phyloP scores from a whole-genome alignment of 2,888 invertebrate genomes.

The Phragmatobia fuliginosa region DNA sequence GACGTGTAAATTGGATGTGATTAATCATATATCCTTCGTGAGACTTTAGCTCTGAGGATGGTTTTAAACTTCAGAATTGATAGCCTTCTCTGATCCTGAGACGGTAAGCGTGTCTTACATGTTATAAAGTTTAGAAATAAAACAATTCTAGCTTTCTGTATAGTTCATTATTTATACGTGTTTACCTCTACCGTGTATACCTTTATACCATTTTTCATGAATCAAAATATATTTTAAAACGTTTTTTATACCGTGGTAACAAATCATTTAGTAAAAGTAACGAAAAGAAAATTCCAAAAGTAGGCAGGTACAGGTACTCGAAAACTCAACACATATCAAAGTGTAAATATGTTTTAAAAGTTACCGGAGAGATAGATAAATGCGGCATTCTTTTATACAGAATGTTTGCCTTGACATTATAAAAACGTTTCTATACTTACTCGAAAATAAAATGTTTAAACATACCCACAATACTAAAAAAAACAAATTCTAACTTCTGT shows the following conservation, averaged over 20 bases:
- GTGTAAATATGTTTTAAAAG: neutral
- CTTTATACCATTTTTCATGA: too few relatives aligned
- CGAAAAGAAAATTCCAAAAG: neutral
- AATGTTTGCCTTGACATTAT: neutral
- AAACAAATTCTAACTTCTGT: neutral
- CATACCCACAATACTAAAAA: constrained; percentile 7
- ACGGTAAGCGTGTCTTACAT: neutral
- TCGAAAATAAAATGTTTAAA: neutral
- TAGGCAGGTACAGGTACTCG: neutral
- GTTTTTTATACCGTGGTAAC: neutral
- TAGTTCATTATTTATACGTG: too few relatives aligned
- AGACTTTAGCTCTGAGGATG: too few relatives aligned
- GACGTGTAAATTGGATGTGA: neutral
- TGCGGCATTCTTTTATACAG: neutral
- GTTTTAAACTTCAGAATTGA: too few relatives aligned
- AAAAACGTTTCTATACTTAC: neutral
- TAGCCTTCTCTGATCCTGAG: too few relatives aligned
- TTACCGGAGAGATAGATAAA: neutral
- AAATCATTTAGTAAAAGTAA: neutral
- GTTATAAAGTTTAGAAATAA: neutral
- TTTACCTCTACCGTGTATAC: too few relatives aligned
- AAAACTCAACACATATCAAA: neutral
- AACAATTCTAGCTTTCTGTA: neutral
- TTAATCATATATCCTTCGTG: too few relatives aligned
- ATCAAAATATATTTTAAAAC: neutral